Evolutionary conservation across 2,888 invertebrate species (phyloP), one percentile per base, ranked within the genome.

Genomic region (Bellardia pandia): DNA sequence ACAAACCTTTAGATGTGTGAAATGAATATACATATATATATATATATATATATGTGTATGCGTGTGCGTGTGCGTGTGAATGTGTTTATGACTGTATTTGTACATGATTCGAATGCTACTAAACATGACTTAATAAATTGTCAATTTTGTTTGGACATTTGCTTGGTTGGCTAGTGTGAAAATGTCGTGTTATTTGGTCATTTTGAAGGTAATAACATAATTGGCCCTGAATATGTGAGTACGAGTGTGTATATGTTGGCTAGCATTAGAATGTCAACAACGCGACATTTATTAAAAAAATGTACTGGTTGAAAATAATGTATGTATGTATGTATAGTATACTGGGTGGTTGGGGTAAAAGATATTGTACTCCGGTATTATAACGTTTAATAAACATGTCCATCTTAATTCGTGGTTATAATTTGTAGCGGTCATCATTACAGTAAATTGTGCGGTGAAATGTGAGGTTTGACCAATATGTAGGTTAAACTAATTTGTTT

Each of bases 381-480:
- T 74, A 79, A 64, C 81, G 58, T 85, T 85, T 87, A 88, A 88
- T 87, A 88, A 88, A 88, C 85, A 87, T 88, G 88, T 88, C 85
- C 80, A 68, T 80, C 82, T 88, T 87, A 88, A 87, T 87, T 88
- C 83, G 77, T 81, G 86, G 77, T 60, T 80, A 81, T 85, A 86
- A 88, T 88, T 88, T 86, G 85, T 88, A 77, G 85, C 85, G 82
- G 88, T 51, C 83, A 88, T 51, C 83, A 88, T 88, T 88, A 86
- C 60, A 51, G 74, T 78, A 75, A 87, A 85, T 85, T 87, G 77
- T 81, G 84, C 71, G 69, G 74, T 78, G 51, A 87, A 87, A 87
- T 72, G 48, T 77, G 77, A 42, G 77, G 74, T 74, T 81, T 71
- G 85, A 51, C 78, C 74, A 78, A 81, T 75, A 85, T 85, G 14